Evolutionary conservation across 2,888 invertebrate genomes (phyloP), one percentile per base, ranked within the genome.

Genomic region (Brachycybe producta): DNA sequence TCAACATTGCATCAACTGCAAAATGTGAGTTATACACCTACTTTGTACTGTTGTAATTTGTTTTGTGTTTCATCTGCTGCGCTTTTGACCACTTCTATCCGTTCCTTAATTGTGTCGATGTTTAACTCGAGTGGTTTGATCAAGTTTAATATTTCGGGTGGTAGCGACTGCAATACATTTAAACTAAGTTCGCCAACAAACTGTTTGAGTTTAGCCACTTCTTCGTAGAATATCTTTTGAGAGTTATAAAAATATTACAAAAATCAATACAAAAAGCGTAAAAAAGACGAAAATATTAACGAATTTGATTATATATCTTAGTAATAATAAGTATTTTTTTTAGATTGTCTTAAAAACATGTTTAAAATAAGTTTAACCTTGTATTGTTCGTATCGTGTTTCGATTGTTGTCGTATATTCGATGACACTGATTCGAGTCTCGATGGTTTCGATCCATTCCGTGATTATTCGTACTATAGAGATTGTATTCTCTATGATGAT

Each of bases 401-500:
- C 47, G 13, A 35, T 34, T 39, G 23, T 11, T 15, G 17, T 73
- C 74, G 23, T 64, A 24, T 57, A 54, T 27, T 57, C 56, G 17
- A 62, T 50, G 3, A 47, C 53, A 59, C 77, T 80, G 41, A 85
- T 81, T 59, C 79, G 76, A 58, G 84, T 84, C 63, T 85, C 84
- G 52, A 87, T 83, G 24, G 82, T 84, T 68, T 87, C 84, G 38
- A 88, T 65, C 84, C 86, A 86, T 13, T 80, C 79, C 0, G 84
- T 83, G 36, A 88, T 80, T 0, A 79, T 82, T 65, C 86, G 83
- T 41, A 86, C 79, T 0, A 84, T 77, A 21, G 79, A 77, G 8
- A 42, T 39, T 36, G 41, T 43, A 11, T 46, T 43, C 21, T 49
- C 36, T 1, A 38, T 28, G 4, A 28, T 15, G 13, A 26, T 21